Evolutionary conservation across 2,797 vertebrate genomes (phyloP).

Genomic region (Gymnoscopelus braueri): DNA sequence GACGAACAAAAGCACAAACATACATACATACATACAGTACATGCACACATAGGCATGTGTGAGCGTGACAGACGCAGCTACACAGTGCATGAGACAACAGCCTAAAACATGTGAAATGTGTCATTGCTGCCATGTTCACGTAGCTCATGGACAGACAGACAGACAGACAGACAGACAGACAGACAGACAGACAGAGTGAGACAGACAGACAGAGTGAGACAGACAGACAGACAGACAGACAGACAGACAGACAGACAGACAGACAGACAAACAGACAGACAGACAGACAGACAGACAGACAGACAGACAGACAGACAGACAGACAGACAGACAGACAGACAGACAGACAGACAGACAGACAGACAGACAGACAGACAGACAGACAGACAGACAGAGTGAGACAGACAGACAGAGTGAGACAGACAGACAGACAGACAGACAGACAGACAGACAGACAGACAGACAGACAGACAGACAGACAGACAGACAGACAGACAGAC

Average conservation of each 20-base stretch:
- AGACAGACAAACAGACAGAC: conserved; percentile 58
- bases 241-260: conserved; percentile 34
- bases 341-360: conserved; percentile 60
- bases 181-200: conserved; percentile 47
- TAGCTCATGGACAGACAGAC: conserved; percentile 66
- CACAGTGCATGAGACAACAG: conserved; percentile 50
- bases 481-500: conserved; percentile 41
- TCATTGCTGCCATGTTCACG: conserved; percentile 76
- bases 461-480: conserved; percentile 66
- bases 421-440: conserved; percentile 24
- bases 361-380: conserved; percentile 46
- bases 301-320: conserved; percentile 35
- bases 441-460: conserved; percentile 36
- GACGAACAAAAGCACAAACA: conserved; percentile 23
- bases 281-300: conserved; percentile 46
- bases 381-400: conserved; percentile 47
- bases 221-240: conserved; percentile 24
- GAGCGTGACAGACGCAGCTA: not conserved
- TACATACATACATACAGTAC: not conserved
- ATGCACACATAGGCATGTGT: not conserved
- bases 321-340: conserved; percentile 38
- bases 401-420: conserved; percentile 44
- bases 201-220: conserved; percentile 44
- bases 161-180: conserved; percentile 46
- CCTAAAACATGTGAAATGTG: conserved; percentile 63